Evolutionary conservation across 2,797 vertebrate genomes (phyloP).

Genomic region (Anomalospiza imberbis): DNA sequence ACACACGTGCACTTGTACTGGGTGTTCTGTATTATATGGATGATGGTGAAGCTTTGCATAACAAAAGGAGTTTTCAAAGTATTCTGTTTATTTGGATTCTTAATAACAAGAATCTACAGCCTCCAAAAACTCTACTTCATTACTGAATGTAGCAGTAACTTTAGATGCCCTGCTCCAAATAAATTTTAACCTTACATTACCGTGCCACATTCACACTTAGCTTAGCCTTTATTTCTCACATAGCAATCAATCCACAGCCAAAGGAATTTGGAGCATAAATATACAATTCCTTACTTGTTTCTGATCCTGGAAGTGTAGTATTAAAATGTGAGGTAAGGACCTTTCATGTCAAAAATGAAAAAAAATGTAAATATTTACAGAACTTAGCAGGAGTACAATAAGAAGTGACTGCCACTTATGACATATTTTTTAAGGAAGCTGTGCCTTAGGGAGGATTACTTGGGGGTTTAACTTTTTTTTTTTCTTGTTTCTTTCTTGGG

Average conservation of each 20-base stretch:
- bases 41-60: not conserved
- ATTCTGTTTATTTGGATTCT: not conserved
- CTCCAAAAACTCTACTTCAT: not conserved
- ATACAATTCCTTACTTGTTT: not conserved
- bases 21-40: not conserved
- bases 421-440: not conserved
- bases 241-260: not conserved
- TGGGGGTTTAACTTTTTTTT: not conserved
- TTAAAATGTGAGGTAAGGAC: not conserved
- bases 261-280: not conserved
- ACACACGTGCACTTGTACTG: accelerated
- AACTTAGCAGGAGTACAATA: not conserved
- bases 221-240: not conserved
- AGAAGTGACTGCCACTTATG: not conserved
- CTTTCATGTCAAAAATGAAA: not conserved
- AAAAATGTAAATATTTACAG: not conserved
- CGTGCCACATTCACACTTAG: not conserved
- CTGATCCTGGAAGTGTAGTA: not conserved
- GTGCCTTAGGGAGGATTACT: not conserved
- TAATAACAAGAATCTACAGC: not conserved
- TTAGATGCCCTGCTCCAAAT: not conserved
- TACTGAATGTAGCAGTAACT: not conserved
- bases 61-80: not conserved
- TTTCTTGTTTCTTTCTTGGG: not conserved
- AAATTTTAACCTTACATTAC: not conserved